These are phyloP conservation scores for Nestor notabilis DNA, from an alignment of 2,113 vertebrate genomes.

Conservation along the genomic window DNA sequence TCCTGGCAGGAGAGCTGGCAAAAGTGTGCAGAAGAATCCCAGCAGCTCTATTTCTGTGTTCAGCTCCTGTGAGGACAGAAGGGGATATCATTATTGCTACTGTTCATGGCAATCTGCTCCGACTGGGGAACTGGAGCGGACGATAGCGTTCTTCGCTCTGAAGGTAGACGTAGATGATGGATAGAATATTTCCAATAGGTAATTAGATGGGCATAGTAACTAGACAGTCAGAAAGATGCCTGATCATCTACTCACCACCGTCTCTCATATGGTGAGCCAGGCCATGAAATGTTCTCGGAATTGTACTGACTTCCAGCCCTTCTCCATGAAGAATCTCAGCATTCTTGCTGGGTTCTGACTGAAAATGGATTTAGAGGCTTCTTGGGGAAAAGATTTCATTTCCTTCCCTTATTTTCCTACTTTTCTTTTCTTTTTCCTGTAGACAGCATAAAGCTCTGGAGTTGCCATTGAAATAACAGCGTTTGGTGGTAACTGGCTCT, in stretches of 20 bases:
- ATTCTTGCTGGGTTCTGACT: background rate
- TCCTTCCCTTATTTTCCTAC: fast-evolving
- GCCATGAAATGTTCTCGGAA: background rate
- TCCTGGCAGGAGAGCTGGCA: slow-evolving; percentile 11
- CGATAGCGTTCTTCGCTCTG: background rate
- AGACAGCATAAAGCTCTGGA: background rate
- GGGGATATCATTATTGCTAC: slow-evolving; percentile 44
- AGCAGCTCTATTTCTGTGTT: background rate
- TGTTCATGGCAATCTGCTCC: slow-evolving; percentile 37
- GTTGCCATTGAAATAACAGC: background rate
- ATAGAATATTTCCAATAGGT: slow-evolving; percentile 20
- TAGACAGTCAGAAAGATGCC: slow-evolving; percentile 21
- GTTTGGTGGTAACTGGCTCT: background rate
- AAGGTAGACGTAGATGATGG: background rate
- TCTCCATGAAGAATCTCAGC: background rate
- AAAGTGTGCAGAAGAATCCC: background rate
- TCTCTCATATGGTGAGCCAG: background rate
- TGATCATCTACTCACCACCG: background rate
- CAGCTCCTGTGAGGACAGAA: slow-evolving; percentile 34
- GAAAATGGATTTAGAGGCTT: background rate
- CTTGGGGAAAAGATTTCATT: background rate
- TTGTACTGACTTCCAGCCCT: background rate
- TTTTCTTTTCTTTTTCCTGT: background rate
- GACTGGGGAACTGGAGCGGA: background rate
- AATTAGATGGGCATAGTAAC: slow-evolving; percentile 23